A percentile compares a stretch with the other conserved stretches of the same genome.
phyloP scores from a whole-genome alignment of 2,113 vertebrate genomes.

The Trogon surrucura region DNA sequence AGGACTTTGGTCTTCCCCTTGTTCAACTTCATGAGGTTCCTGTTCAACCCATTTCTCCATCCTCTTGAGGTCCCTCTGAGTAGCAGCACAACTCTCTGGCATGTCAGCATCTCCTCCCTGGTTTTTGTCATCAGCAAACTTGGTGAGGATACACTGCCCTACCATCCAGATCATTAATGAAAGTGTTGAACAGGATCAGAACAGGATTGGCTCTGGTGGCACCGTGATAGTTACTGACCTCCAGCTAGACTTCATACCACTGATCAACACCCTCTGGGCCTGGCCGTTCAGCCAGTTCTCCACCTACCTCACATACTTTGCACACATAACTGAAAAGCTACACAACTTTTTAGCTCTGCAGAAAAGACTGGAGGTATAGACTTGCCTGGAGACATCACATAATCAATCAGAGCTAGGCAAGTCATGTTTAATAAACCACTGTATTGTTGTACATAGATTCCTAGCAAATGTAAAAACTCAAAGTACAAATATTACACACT shows the following conservation, averaged over 20 bases:
- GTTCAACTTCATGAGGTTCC: not conserved
- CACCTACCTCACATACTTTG: not conserved
- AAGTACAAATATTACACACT: not conserved
- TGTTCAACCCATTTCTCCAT: not conserved
- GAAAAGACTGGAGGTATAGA: not conserved
- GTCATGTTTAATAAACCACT: fast-evolving
- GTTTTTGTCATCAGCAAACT: not conserved
- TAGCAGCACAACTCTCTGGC: fast-evolving
- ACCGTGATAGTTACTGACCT: not conserved
- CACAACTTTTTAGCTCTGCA: not conserved
- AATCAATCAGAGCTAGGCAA: not conserved
- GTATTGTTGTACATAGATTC: not conserved
- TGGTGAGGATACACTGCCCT: not conserved
- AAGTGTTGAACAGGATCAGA: not conserved
- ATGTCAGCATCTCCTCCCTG: not conserved
- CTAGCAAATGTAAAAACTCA: not conserved
- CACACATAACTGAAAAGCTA: not conserved
- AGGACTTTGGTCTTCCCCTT: not conserved
- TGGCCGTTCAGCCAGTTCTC: not conserved
- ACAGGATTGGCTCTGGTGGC: not conserved
- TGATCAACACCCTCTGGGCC: not conserved
- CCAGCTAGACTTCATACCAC: not conserved
- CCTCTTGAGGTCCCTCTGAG: not conserved
- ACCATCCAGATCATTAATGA: not conserved
- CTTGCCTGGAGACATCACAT: not conserved